Evolutionary conservation across 2,888 invertebrate genomes (phyloP).

Genomic region (Seira sanloemensis): DNA sequence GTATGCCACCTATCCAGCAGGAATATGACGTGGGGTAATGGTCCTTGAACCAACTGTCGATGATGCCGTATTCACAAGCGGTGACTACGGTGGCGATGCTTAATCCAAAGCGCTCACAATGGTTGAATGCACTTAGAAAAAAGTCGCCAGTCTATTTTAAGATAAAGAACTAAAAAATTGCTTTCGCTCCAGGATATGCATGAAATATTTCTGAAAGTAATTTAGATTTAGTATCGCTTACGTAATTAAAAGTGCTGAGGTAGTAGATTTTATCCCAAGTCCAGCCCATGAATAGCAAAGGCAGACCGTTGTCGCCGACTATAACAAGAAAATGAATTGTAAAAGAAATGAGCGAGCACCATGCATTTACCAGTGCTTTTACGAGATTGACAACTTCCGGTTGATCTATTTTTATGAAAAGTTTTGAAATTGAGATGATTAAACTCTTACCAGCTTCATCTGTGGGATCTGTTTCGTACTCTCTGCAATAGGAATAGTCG

Average conservation of each 20-base stretch:
- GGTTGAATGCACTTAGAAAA: not conserved
- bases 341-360: not conserved
- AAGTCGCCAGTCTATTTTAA: constrained; percentile 18
- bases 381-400: too few relatives aligned
- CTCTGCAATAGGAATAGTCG: not conserved
- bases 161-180: not conserved
- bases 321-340: not conserved
- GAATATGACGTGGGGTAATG: constrained; percentile 20
- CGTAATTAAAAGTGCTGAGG: not conserved
- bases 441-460: not conserved
- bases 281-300: constrained; percentile 15
- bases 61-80: constrained; percentile 19
- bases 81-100: constrained; percentile 3
- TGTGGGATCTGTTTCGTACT: not conserved
- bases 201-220: not conserved
- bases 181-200: not conserved
- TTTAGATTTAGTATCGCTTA: not conserved
- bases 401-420: too few relatives aligned
- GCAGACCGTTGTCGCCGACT: not conserved
- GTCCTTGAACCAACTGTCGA: constrained; percentile 25
- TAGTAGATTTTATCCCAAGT: constrained; percentile 21
- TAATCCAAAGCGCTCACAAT: constrained; percentile 8
- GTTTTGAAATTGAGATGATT: too few relatives aligned
- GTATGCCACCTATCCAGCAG: constrained; percentile 25
- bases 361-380: not conserved